Percentiles rank a stretch among this genome's conserved stretches.
Conservation (phyloP, 2,888 invertebrate species). For the Aleiodes leptofemur region DNA sequence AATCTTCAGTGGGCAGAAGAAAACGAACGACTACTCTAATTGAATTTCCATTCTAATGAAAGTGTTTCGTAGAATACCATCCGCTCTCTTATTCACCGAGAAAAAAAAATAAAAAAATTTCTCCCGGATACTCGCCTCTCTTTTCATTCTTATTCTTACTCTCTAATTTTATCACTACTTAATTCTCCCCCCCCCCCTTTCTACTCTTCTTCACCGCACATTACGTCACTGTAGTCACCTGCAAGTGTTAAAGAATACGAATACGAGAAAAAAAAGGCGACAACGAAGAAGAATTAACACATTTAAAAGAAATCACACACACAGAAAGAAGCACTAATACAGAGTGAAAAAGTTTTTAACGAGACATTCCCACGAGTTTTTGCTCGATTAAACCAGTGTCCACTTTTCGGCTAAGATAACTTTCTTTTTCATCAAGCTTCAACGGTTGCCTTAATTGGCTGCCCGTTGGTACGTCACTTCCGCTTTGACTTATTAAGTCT, state of each 20-base stretch:
- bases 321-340: not conserved
- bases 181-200: conserved; percentile 7
- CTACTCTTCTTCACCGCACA: not conserved
- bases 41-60: conserved; percentile 60
- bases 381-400: conserved; percentile 23
- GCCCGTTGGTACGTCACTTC: conserved; percentile 6
- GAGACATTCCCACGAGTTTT: conserved; percentile 52
- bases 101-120: not conserved
- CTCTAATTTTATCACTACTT: conserved; percentile 24
- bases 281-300: not conserved
- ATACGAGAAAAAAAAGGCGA: not conserved
- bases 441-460: conserved; percentile 30
- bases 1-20: conserved; percentile 38
- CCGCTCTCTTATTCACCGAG: conserved; percentile 18
- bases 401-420: conserved; percentile 47
- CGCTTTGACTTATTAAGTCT: conserved; percentile 41
- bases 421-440: conserved; percentile 44
- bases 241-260: not conserved
- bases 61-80: conserved; percentile 51
- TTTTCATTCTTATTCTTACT: conserved; percentile 17
- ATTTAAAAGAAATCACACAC: conserved; percentile 34
- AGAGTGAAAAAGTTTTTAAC: conserved; percentile 48
- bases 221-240: conserved; percentile 5
- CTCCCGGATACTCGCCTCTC: not conserved
- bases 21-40: conserved; percentile 53